Evolutionary conservation across 2,888 invertebrate species (phyloP).

Genomic region (Megaustenia siamemsis): DNA sequence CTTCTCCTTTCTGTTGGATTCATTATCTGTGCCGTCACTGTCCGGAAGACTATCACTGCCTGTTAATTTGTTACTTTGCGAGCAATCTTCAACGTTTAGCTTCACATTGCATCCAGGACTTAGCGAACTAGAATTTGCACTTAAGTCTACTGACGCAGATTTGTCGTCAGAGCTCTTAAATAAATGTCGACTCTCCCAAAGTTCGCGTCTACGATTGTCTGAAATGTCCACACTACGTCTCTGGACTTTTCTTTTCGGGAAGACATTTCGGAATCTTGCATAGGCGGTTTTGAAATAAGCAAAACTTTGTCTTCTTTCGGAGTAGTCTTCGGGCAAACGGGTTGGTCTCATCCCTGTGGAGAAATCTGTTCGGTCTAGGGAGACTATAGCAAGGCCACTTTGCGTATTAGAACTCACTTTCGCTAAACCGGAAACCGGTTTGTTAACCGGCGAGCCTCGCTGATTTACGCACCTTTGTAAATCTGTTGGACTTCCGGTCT

Average conservation of each 20-base stretch:
- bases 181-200: neutral
- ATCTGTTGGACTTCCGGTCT: neutral
- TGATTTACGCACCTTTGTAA: conserved; percentile 13
- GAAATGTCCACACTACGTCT: conserved; percentile 40
- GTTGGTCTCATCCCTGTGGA: neutral
- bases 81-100: conserved; percentile 35
- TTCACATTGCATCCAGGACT: conserved; percentile 29
- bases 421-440: neutral
- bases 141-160: neutral
- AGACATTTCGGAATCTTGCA: conserved; percentile 38
- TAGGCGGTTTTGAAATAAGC: conserved; percentile 42
- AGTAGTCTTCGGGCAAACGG: neutral
- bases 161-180: neutral
- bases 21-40: neutral
- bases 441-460: conserved; percentile 33
- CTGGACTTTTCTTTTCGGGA: conserved; percentile 30
- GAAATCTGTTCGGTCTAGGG: conserved; percentile 20
- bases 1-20: neutral
- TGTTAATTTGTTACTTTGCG: neutral
- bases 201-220: neutral
- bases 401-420: conserved; percentile 5
- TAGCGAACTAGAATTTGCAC: neutral
- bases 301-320: conserved; percentile 27
- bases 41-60: neutral
- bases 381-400: conserved; percentile 1